Evolutionary conservation across 2,888 invertebrate genomes (phyloP).

Genomic region (Sphaerophoria taeniata): DNA sequence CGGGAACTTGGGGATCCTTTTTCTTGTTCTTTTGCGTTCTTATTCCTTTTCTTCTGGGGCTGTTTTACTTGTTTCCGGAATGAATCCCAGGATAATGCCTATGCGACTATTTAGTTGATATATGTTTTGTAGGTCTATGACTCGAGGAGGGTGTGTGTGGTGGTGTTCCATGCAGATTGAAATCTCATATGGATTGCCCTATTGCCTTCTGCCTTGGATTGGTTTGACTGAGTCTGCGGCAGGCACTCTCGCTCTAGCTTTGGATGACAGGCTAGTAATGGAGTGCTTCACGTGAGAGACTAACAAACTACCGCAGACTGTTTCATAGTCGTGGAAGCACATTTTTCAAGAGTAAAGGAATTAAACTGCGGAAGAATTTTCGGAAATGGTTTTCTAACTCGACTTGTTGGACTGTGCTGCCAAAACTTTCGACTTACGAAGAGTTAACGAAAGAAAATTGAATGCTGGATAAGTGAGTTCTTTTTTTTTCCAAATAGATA

Average conservation of each 20-base stretch:
- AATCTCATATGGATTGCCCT: slow-evolving; percentile 66
- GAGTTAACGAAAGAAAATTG: slow-evolving; percentile 18
- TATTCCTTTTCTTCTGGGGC: slow-evolving; percentile 29
- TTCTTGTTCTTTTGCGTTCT: not conserved
- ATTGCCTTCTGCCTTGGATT: slow-evolving; percentile 26
- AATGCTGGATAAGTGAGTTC: slow-evolving; percentile 45
- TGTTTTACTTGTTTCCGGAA: slow-evolving; percentile 53
- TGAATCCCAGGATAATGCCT: slow-evolving; percentile 69
- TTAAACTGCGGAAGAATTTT: too few species aligned
- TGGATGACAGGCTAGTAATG: too few species aligned
- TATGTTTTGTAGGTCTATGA: not conserved
- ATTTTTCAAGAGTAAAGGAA: too few species aligned
- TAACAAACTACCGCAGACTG: not conserved
- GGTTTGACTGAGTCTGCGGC: slow-evolving; percentile 39
- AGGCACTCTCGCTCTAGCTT: slow-evolving; percentile 51
- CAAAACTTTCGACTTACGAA: slow-evolving; percentile 10
- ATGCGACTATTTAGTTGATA: slow-evolving; percentile 69
- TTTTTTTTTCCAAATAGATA: slow-evolving; percentile 13
- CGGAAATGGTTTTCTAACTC: not conserved
- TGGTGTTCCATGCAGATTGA: slow-evolving; percentile 58
- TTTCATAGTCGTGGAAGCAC: not conserved
- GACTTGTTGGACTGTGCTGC: not conserved
- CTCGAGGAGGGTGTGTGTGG: not conserved
- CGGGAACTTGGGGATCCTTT: not conserved
- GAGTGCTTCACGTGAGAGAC: slow-evolving; percentile 27